phyloP scores from a whole-genome alignment of 2,113 vertebrate genomes.

The Eulacestoma nigropectus region DNA sequence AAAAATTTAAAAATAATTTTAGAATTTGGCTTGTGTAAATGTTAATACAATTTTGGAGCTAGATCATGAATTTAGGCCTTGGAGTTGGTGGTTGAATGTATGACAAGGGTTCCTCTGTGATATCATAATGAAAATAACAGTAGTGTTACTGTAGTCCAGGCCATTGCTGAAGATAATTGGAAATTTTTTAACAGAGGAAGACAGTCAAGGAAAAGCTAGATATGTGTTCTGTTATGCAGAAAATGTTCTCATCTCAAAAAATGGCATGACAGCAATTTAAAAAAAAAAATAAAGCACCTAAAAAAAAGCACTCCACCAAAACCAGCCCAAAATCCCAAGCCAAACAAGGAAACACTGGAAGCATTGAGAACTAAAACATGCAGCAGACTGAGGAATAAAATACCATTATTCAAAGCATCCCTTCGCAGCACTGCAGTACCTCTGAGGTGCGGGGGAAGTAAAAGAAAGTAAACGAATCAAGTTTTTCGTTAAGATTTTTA shows the following conservation, averaged over 20 bases:
- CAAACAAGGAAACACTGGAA: neutral
- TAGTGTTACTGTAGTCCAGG: neutral
- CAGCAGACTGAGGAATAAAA: neutral
- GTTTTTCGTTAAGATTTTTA: neutral
- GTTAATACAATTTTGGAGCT: neutral
- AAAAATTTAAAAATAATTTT: neutral
- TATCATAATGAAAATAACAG: neutral
- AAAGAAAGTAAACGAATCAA: neutral
- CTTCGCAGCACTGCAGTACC: neutral
- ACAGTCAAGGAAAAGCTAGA: neutral
- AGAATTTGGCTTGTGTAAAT: neutral
- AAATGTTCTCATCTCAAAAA: neutral
- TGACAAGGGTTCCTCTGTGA: neutral
- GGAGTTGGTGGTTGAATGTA: neutral
- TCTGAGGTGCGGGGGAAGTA: fast-evolving
- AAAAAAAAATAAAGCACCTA: neutral
- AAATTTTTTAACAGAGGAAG: neutral
- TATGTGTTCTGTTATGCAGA: neutral
- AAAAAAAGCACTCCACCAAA: neutral
- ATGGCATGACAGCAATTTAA: neutral
- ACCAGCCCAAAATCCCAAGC: neutral
- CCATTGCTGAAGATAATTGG: neutral
- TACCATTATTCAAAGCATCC: neutral
- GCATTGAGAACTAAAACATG: neutral
- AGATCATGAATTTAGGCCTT: neutral